Evolutionary conservation across 2,797 vertebrate species (phyloP).

Genomic region (Pangasius mekongensis): DNA sequence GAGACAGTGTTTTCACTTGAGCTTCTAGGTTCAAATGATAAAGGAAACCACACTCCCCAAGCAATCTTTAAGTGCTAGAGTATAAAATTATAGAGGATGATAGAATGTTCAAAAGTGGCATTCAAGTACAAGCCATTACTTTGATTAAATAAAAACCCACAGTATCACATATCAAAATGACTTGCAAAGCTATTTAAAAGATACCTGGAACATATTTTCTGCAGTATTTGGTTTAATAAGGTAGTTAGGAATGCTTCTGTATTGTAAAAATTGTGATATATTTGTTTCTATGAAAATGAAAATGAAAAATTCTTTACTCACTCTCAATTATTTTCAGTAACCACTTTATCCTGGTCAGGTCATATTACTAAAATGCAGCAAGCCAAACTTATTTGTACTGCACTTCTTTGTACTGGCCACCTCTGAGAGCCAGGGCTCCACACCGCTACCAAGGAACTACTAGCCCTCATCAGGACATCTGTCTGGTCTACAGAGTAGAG

Average conservation of each 20-base stretch:
- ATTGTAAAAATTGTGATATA: neutral
- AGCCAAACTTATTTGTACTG: neutral
- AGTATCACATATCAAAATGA: constrained; percentile 7
- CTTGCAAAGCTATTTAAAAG: constrained; percentile 3
- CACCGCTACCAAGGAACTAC: too few species aligned
- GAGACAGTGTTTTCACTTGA: neutral
- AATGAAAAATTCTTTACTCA: neutral
- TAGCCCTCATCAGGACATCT: too few species aligned
- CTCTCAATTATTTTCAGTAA: neutral
- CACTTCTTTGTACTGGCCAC: neutral
- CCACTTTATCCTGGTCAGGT: neutral
- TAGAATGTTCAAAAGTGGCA: constrained; percentile 3
- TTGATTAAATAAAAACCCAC: constrained; percentile 1
- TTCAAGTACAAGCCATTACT: constrained; percentile 10
- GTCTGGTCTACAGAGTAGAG: neutral
- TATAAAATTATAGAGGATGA: constrained; percentile 11
- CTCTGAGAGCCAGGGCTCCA: too few species aligned
- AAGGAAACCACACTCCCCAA: neutral
- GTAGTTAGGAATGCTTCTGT: neutral
- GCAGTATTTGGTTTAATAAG: neutral
- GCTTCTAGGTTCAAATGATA: constrained; percentile 1
- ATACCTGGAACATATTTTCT: neutral
- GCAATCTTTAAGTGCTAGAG: constrained; percentile 15
- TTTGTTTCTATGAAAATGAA: neutral
- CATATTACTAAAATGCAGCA: neutral